Evolutionary conservation across 2,113 vertebrate genomes (phyloP).

Genomic region (Chrysemys picta): DNA sequence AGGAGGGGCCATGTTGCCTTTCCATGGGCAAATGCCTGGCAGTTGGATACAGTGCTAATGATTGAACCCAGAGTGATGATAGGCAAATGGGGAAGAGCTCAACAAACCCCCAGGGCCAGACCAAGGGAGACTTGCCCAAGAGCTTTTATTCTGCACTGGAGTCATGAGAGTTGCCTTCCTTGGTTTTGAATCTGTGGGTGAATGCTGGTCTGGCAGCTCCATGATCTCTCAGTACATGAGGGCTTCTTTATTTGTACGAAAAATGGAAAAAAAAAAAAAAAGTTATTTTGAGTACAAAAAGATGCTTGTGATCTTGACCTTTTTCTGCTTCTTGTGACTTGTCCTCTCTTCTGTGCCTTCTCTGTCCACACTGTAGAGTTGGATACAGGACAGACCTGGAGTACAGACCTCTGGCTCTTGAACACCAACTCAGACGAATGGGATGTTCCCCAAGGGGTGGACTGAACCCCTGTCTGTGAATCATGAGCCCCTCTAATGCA

Average conservation of each 20-base stretch:
- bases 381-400: not conserved
- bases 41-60: not conserved
- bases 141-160: not conserved
- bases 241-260: not conserved
- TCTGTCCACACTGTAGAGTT: not conserved
- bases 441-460: not conserved
- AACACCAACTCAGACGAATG: not conserved
- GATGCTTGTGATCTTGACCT: not conserved
- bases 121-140: not conserved
- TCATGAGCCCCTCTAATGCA: not conserved
- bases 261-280: not conserved
- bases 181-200: not conserved
- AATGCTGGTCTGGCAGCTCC: not conserved
- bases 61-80: not conserved
- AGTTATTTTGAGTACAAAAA: not conserved
- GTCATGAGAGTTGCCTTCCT: not conserved
- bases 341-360: not conserved
- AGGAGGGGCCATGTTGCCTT: not conserved
- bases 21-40: accelerated
- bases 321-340: not conserved
- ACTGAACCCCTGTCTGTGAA: not conserved
- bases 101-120: not conserved
- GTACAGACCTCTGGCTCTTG: not conserved
- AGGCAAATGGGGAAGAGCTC: not conserved
- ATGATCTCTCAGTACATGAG: not conserved